A percentile compares a stretch with the other conserved stretches of the same genome.
Conservation (phyloP, 2,113 vertebrate species). For the Bubo scandiacus region DNA sequence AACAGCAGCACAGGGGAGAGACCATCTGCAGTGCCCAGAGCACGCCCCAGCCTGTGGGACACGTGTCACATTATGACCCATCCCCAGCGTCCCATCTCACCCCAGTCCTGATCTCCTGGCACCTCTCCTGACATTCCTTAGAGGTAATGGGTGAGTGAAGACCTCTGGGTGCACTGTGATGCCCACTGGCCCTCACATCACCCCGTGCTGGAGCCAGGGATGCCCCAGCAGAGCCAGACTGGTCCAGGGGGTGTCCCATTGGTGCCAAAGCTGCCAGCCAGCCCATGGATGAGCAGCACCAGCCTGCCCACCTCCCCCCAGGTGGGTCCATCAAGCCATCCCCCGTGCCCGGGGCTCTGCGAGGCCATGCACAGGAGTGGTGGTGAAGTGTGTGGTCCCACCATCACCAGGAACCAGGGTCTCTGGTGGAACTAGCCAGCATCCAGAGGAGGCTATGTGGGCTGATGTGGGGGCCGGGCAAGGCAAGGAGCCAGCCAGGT, state of each 20-base stretch:
- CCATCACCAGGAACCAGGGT: not conserved
- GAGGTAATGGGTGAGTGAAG: not conserved
- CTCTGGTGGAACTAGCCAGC: not conserved
- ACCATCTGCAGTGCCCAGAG: not conserved
- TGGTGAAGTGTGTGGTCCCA: not conserved
- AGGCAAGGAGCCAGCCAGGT: not conserved
- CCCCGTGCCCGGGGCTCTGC: fast-evolving
- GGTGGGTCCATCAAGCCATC: not conserved
- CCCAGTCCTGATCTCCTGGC: not conserved
- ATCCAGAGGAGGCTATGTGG: not conserved
- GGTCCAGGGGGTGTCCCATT: not conserved
- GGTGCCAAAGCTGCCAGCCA: not conserved
- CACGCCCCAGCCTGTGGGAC: not conserved
- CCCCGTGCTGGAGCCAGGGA: fast-evolving
- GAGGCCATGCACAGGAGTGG: not conserved
- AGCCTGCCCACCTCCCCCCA: not conserved
- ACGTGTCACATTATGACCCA: fast-evolving
- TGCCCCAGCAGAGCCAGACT: not conserved
- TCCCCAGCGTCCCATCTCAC: not conserved
- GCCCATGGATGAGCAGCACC: not conserved
- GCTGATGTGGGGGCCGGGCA: not conserved
- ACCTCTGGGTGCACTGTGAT: not conserved
- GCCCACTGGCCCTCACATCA: not conserved
- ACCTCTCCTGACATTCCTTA: fast-evolving
- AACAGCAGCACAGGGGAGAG: not conserved